Conservation (phyloP, 30 jellyfish, hydroid and myxozoan species). For the Nemopilema nomurai region DNA sequence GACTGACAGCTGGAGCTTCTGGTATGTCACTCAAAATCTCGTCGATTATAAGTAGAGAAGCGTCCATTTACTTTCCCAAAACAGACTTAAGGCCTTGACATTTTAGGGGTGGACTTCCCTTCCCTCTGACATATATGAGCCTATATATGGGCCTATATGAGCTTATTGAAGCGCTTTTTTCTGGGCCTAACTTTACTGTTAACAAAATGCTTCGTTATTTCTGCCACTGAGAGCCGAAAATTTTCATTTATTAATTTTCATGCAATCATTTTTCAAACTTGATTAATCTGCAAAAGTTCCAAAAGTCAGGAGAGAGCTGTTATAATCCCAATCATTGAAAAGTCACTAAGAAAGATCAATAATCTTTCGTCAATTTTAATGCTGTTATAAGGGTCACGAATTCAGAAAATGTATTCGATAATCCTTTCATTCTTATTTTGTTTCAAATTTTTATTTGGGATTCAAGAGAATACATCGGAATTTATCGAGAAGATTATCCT, state of each 20-base stretch:
- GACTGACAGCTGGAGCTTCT: constrained; percentile 66
- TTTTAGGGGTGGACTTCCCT: too few relatives aligned
- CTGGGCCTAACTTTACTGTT: too few relatives aligned
- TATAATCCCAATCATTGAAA: not conserved
- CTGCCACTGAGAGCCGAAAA: not conserved
- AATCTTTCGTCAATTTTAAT: not conserved
- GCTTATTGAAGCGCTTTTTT: too few relatives aligned
- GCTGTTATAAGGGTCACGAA: not conserved
- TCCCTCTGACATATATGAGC: not conserved
- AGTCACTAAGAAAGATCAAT: not conserved
- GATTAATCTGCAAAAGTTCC: not conserved
- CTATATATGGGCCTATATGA: too few relatives aligned
- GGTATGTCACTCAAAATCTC: constrained; percentile 14
- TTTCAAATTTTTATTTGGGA: not conserved
- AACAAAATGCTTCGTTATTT: not conserved
- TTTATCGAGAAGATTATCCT: not conserved
- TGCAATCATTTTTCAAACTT: not conserved
- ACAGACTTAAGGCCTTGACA: too few relatives aligned
- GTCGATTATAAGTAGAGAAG: too few relatives aligned
- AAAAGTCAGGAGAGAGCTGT: not conserved
- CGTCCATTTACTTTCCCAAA: not conserved
- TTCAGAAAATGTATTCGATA: not conserved
- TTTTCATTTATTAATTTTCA: too few relatives aligned
- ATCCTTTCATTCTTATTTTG: not conserved
- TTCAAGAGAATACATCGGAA: not conserved